Evolutionary conservation across 2,888 invertebrate species (phyloP).

Genomic region (Nephrotoma flavescens): DNA sequence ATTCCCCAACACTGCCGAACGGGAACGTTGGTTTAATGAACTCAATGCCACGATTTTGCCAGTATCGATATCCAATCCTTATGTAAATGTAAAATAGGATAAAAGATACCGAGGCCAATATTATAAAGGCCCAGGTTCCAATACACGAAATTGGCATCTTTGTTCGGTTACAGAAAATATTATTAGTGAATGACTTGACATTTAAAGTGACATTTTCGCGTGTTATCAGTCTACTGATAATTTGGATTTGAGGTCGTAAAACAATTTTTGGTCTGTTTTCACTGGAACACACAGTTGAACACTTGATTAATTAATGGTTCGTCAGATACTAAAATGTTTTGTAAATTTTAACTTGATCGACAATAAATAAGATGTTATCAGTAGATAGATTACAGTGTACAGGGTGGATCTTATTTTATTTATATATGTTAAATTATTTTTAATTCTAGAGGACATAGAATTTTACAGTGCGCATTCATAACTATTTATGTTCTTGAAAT

Average conservation of each 20-base stretch:
- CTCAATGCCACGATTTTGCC: slow-evolving; percentile 36
- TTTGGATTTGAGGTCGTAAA: neutral
- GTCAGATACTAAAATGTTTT: neutral
- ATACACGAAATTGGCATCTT: neutral
- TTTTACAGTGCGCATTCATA: neutral
- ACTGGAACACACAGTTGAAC: neutral
- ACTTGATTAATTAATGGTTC: neutral
- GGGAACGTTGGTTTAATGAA: slow-evolving; percentile 39
- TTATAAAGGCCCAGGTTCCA: neutral
- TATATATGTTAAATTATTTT: neutral
- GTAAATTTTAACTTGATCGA: neutral
- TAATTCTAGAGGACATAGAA: neutral
- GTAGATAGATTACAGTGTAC: neutral
- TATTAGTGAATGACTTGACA: neutral
- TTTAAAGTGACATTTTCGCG: neutral
- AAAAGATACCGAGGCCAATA: neutral
- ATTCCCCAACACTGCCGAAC: slow-evolving; percentile 40
- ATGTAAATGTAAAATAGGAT: neutral
- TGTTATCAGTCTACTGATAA: neutral
- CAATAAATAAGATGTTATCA: neutral
- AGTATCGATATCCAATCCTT: slow-evolving; percentile 22
- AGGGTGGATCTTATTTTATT: neutral
- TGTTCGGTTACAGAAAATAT: neutral
- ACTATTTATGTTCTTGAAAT: neutral
- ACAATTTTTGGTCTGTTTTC: neutral